These are phyloP conservation scores for Pterois miles DNA, from an alignment of 2,797 vertebrate species.

Conservation along the genomic window DNA sequence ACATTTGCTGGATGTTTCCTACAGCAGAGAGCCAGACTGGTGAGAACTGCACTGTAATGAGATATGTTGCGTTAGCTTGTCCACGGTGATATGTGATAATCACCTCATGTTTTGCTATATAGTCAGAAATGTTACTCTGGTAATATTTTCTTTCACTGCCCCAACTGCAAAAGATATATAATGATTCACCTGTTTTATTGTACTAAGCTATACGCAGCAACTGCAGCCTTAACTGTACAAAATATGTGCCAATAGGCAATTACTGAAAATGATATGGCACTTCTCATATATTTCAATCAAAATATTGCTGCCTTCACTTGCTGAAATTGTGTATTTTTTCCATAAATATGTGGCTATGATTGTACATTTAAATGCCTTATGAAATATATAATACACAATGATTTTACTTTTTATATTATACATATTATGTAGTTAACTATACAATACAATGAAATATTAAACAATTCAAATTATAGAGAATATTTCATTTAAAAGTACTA, in stretches of 20 bases:
- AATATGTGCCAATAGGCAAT: neutral
- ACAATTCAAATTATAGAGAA: too few relatives aligned
- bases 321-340: neutral
- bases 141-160: conserved; percentile 4
- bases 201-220: neutral
- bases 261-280: neutral
- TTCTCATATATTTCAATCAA: neutral
- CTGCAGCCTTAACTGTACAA: neutral
- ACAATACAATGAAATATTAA: too few relatives aligned
- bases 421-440: neutral
- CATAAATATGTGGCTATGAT: neutral
- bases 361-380: neutral
- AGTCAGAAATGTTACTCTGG: conserved; percentile 8
- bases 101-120: neutral
- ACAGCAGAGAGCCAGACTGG: conserved; percentile 11
- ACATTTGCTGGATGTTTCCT: conserved; percentile 16
- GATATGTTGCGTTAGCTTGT: conserved; percentile 40
- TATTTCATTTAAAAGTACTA: too few relatives aligned
- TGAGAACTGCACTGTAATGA: conserved; percentile 39
- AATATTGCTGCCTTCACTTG: neutral
- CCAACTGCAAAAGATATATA: conserved; percentile 8
- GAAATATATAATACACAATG: neutral
- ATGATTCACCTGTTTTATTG: conserved; percentile 22
- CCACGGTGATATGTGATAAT: conserved; percentile 47
- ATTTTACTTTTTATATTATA: neutral